A percentile compares a stretch with the other conserved stretches of the same genome.
phyloP scores from a whole-genome alignment of 2,888 invertebrate species.

The Lomographa bimaculata region DNA sequence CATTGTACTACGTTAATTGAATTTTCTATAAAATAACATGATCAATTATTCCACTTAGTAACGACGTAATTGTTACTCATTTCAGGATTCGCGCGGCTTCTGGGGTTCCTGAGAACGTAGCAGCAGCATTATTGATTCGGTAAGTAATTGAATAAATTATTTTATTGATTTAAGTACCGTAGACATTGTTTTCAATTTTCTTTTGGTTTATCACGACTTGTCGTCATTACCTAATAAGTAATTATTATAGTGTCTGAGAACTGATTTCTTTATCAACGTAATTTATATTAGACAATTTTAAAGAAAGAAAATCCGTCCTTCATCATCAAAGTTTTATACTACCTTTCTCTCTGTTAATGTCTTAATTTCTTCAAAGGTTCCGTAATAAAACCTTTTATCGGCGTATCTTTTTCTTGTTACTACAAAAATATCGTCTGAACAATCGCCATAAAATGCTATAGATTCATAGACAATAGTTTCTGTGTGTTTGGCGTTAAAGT shows the following conservation, averaged over 20 bases:
- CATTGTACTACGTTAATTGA: conserved; percentile 29
- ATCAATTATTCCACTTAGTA: conserved; percentile 16
- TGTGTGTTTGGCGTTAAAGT: conserved; percentile 36
- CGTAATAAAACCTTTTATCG: conserved; percentile 18
- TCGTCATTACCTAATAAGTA: too few species aligned
- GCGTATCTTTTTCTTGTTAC: conserved; percentile 16
- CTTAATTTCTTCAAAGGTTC: conserved; percentile 10
- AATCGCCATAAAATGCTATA: conserved; percentile 27
- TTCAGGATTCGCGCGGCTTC: conserved; percentile 45
- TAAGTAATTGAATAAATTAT: conserved; percentile 18
- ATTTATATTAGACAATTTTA: too few species aligned
- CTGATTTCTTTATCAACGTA: too few species aligned
- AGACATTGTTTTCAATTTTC: conserved; percentile 5
- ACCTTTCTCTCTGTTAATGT: conserved; percentile 7
- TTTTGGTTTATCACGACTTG: conserved; percentile 1
- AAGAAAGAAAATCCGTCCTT: too few species aligned
- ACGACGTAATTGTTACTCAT: conserved; percentile 40
- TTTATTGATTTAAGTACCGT: not conserved
- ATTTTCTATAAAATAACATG: conserved; percentile 9
- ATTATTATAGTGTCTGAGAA: too few species aligned
- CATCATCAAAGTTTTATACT: too few species aligned
- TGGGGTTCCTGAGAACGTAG: conserved; percentile 7
- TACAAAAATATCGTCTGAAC: conserved; percentile 27
- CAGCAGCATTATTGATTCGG: conserved; percentile 31
- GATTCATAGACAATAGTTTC: conserved; percentile 33